These are phyloP conservation scores for Rutilus rutilus DNA, from an alignment of 2,113 vertebrate genomes.

Conservation along the genomic window DNA sequence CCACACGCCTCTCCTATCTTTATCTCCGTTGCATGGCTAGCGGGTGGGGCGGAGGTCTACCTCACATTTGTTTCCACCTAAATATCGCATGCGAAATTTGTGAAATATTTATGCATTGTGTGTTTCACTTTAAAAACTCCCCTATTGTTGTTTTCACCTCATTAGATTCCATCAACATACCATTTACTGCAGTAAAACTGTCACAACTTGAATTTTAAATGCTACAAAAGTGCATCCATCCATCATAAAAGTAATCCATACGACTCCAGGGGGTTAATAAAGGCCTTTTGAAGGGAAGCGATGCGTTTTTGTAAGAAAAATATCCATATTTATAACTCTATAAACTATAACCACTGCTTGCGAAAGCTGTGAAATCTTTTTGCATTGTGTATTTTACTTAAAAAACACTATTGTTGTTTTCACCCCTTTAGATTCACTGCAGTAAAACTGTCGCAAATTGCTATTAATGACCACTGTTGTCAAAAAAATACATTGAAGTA, in stretches of 20 bases:
- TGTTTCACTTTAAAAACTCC: background rate
- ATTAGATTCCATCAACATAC: background rate
- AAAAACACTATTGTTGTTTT: background rate
- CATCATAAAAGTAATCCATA: too few species aligned
- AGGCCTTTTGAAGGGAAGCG: too few species aligned
- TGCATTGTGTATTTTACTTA: background rate
- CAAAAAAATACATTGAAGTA: too few species aligned
- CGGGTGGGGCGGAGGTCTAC: conserved; percentile 65
- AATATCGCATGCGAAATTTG: background rate
- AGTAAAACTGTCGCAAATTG: conserved; percentile 25
- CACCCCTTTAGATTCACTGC: background rate
- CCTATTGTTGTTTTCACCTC: background rate
- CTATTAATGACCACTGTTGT: background rate
- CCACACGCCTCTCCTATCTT: conserved; percentile 65
- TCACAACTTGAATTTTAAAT: background rate
- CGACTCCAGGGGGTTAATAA: too few species aligned
- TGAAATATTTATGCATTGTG: background rate
- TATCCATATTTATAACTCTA: too few species aligned
- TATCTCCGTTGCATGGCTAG: conserved; percentile 53
- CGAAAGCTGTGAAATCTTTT: background rate
- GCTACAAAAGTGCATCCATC: too few species aligned
- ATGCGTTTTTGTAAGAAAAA: too few species aligned
- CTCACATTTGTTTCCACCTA: conserved; percentile 59
- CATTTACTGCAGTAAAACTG: conserved; percentile 9
- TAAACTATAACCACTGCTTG: background rate